These are phyloP conservation scores for Cettia cetti DNA, from an alignment of 2,113 vertebrate genomes.

Conservation along the genomic window DNA sequence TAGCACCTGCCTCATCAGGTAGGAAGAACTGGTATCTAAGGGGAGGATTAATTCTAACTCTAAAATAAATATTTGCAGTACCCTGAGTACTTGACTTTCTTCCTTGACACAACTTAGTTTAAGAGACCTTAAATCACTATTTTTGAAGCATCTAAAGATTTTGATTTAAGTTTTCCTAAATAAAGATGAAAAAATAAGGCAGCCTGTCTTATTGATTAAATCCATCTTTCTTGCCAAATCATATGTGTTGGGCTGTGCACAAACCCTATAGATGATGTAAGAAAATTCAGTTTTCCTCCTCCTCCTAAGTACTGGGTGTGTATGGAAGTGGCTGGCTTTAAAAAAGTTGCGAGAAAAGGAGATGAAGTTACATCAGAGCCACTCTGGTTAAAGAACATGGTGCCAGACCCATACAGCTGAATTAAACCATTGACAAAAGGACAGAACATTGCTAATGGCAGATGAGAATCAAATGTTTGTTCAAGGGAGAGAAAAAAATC, in stretches of 20 bases:
- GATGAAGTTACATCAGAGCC: background rate
- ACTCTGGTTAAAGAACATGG: background rate
- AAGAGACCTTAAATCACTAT: background rate
- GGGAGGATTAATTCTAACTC: background rate
- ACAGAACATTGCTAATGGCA: background rate
- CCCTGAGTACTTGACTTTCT: background rate
- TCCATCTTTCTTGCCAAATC: background rate
- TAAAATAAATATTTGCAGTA: background rate
- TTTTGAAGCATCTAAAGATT: background rate
- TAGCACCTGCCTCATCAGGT: background rate
- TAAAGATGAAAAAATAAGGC: slow-evolving; percentile 1
- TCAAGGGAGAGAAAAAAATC: background rate
- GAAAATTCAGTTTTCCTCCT: background rate
- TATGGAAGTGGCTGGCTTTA: background rate
- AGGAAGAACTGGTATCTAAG: background rate
- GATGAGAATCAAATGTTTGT: background rate
- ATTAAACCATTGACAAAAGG: background rate
- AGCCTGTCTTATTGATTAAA: background rate
- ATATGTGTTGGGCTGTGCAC: background rate
- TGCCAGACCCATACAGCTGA: background rate
- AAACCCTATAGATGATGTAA: background rate
- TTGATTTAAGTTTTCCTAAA: background rate
- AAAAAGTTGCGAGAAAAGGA: background rate
- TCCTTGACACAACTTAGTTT: background rate
- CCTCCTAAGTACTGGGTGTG: background rate